These are phyloP conservation scores for Malacoraja senta DNA, from an alignment of 2,797 vertebrate species.

Conservation along the genomic window DNA sequence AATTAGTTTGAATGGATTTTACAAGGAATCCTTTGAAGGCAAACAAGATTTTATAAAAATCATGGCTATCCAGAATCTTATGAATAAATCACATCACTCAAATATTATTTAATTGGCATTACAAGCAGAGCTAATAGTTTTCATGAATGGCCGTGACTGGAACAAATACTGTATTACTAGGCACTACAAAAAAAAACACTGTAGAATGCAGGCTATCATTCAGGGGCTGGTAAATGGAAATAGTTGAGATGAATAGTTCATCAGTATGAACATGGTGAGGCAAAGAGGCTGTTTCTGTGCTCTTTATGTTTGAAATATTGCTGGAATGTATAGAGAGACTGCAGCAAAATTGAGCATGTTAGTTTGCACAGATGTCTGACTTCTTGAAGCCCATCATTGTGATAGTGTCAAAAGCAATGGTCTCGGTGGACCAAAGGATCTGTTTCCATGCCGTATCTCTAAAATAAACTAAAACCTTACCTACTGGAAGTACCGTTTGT, in stretches of 20 bases:
- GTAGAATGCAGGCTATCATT: too few relatives aligned
- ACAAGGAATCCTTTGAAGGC: too few relatives aligned
- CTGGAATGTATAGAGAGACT: background rate
- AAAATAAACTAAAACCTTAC: background rate
- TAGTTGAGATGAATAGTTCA: too few relatives aligned
- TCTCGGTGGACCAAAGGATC: too few relatives aligned
- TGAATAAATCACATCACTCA: background rate
- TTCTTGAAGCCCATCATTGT: background rate
- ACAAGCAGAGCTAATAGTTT: background rate
- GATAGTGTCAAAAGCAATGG: background rate
- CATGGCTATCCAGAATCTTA: background rate
- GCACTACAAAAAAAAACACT: background rate
- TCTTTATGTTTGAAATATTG: background rate
- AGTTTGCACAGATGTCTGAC: background rate
- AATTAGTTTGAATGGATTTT: too few relatives aligned
- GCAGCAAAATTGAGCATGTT: background rate
- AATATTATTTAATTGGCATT: background rate
- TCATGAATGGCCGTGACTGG: background rate
- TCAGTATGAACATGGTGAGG: too few relatives aligned
- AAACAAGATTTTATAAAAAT: background rate
- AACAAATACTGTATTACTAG: background rate
- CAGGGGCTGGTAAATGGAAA: too few relatives aligned
- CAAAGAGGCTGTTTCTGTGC: too few relatives aligned
- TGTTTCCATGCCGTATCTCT: too few relatives aligned
- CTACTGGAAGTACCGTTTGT: background rate